Evolutionary conservation across 2,113 vertebrate genomes (phyloP), one percentile per base, ranked within the genome.

Genomic region (Embiotoca jacksoni): DNA sequence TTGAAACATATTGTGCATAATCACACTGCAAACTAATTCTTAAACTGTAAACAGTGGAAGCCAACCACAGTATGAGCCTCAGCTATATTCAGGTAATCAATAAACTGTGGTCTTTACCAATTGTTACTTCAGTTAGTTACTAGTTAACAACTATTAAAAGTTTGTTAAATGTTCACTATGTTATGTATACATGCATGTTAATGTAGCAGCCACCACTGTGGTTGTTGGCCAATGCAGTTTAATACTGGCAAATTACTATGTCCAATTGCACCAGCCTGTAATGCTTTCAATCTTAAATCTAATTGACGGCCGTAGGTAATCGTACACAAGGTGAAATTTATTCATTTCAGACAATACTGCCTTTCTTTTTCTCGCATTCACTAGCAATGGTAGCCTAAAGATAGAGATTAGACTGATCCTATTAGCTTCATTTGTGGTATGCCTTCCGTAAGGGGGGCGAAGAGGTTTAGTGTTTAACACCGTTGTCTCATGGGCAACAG

Each of bases 351-450:
- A 32, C 30, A 6, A 23, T 23, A 23, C 23, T 23, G 23, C 23
- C 23, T 23, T 23, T 23, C 23, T 23, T 23, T 23, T 23, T 23
- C 23, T 60, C 4, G n/a, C 39, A 6, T 14, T 23, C 23, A 23
- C 23, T 23, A 23, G 23, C 23, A 23, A 23, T 23, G 23, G 23
- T 23, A 23, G 23, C 23, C 23, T 23, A 23, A 49, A 47, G 36
- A 44, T 23, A 15, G 15, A 55, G 50, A 55, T 74, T 56, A 64
- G 35, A 36, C 7, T 65, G 31, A 72, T 79, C 68, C 54, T 31
- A 58, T 79, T 72, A 78, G 33, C 52, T 54, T 65, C 7, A 41
- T 41, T 63, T 63, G 47, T 14, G 16, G 60, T 33, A 32, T 16
- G 39, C 54, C 57, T 77, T 44, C 47, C 35, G 4, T 37, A 1